Conservation (phyloP, 1,140 invertebrate genomes). For the Drosophila punjabiensis region DNA sequence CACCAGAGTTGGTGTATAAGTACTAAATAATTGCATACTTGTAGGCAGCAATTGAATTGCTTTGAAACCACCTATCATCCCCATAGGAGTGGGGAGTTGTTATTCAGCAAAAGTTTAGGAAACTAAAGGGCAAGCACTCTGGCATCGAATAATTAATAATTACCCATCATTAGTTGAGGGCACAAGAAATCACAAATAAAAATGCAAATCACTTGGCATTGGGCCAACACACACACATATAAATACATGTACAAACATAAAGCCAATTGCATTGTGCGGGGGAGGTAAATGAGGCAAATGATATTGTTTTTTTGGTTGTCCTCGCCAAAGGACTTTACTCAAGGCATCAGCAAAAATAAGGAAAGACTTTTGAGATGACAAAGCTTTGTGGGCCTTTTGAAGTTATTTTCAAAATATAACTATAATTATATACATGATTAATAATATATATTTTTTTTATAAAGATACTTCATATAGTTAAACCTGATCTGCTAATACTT, state of each 20-base stretch:
- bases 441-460: neutral
- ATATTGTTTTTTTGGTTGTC: slow-evolving; percentile 30
- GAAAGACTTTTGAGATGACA: neutral
- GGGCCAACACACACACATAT: slow-evolving; percentile 4
- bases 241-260: neutral
- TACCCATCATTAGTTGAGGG: slow-evolving; percentile 41
- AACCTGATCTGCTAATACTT: neutral
- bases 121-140: neutral
- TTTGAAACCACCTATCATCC: neutral
- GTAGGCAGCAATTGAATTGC: neutral
- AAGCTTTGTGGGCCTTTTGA: neutral
- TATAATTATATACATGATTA: neutral
- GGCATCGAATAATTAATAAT: slow-evolving; percentile 56
- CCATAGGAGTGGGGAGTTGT: neutral
- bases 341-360: slow-evolving; percentile 15
- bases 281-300: neutral
- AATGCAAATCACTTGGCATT: slow-evolving; percentile 62
- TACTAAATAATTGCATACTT: slow-evolving; percentile 17
- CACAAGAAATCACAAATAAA: slow-evolving; percentile 45
- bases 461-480: neutral
- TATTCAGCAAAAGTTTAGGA: slow-evolving; percentile 22
- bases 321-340: slow-evolving; percentile 40
- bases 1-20: neutral
- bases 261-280: slow-evolving; percentile 5
- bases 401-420: neutral